Base-by-base conservation (phyloP, 2,113 vertebrate genomes). In the Cathartes aura region DNA sequence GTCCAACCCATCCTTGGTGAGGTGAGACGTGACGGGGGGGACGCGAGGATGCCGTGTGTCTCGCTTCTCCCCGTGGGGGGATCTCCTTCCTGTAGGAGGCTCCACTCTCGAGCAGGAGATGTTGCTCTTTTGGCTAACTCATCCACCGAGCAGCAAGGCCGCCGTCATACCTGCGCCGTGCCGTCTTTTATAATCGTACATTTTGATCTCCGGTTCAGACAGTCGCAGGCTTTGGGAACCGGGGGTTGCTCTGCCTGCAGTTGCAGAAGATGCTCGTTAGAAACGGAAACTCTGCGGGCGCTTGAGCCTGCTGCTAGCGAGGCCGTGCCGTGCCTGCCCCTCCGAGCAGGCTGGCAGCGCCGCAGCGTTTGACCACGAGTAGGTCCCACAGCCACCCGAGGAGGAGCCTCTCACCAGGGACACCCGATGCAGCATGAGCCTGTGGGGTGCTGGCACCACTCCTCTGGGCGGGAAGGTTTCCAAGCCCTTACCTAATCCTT, bases 401-500 rank as follows among this genome's bases (percentile, higher is more conserved):
- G 30, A 76, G 34, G 23, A 53, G 52, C 64, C 67, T 23, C 82
- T 27, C 73, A 42, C 5, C 18, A 34, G 67, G 63, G 81, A 50
- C 11, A 3, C 20, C 36, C 8, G 8, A 6, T 4, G 64, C 73
- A 60, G 48, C 0, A 0, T 1, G 7, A 90, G 48, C 26, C 71
- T 36, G 64, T 20, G n/a, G 83, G 75, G 80, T 15, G 42, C 89
- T 79, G 81, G 82, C 76, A 78, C 23, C 0, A 0, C 55, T 94
- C 47, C 23, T 32, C 47, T 8, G 47, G 26, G 43, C 34, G 81
- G 84, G 70, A 93, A 78, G 36, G 43, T 26, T 87, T 79, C 93
- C 91, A 84, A 96, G 43, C 52, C 64, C 50, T 93, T 78, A 84
- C 34, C 84, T 89, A 93, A 96, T 74, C 68, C 66, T 78, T 48